phyloP scores from a whole-genome alignment of 2,888 invertebrate species.

The Lasioglossum vierecki region DNA sequence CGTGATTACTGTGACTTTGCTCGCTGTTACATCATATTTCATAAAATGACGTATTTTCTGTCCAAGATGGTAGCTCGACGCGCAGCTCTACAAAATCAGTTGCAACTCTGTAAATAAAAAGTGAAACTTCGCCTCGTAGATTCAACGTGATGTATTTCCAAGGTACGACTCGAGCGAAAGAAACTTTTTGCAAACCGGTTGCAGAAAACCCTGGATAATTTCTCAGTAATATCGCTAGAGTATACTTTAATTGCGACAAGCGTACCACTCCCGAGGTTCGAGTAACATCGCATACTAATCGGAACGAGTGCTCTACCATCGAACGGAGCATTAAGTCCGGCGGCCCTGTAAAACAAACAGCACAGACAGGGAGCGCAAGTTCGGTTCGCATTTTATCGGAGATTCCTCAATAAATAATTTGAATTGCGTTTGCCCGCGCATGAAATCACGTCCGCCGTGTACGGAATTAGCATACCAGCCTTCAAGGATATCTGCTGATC shows the following conservation, averaged over 20 bases:
- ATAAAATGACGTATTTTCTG: too few relatives aligned
- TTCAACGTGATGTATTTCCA: too few relatives aligned
- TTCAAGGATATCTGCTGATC: background rate
- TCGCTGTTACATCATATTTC: too few relatives aligned
- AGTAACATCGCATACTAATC: background rate
- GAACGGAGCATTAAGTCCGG: background rate
- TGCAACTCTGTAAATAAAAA: background rate
- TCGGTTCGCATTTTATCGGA: background rate
- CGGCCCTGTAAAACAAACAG: background rate
- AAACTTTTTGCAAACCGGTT: background rate
- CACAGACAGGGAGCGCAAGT: background rate
- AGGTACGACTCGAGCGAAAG: too few relatives aligned
- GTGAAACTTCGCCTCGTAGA: too few relatives aligned
- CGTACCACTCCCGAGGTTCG: background rate
- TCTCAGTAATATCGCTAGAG: background rate
- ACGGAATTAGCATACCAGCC: constrained; percentile 1
- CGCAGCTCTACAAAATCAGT: background rate
- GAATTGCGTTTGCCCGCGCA: background rate
- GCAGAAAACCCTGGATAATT: background rate
- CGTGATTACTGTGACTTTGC: too few relatives aligned
- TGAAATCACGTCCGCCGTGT: background rate
- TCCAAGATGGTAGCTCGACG: too few relatives aligned
- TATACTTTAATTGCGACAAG: background rate
- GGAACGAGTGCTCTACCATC: background rate
- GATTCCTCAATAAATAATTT: background rate